These are phyloP conservation scores for Ichneumoninae sp. DNA, from an alignment of 2,888 invertebrate species.

Conservation along the genomic window DNA sequence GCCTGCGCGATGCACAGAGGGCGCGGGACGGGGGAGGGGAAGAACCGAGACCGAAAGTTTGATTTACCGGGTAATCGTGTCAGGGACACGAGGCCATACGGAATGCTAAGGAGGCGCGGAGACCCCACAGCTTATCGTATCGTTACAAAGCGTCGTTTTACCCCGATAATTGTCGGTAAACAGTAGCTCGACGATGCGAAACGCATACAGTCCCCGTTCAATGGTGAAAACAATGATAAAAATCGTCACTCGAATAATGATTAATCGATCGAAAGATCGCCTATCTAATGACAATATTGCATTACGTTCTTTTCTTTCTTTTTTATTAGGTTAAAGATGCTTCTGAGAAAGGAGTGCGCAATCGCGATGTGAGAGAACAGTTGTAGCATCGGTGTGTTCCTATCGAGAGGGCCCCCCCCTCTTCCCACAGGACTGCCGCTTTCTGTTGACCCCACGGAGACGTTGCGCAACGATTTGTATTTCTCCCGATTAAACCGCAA, in stretches of 20 bases:
- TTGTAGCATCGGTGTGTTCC: background rate
- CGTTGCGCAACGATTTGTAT: constrained; percentile 58
- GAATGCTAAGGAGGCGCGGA: constrained; percentile 38
- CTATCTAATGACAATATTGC: background rate
- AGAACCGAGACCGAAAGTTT: constrained; percentile 82
- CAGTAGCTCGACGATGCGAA: constrained; percentile 11
- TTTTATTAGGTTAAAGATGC: background rate
- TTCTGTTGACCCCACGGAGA: constrained; percentile 13
- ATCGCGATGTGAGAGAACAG: background rate
- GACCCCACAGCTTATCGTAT: constrained; percentile 54
- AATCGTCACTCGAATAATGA: background rate
- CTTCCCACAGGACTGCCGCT: background rate
- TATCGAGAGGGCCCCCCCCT: background rate
- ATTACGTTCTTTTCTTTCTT: background rate
- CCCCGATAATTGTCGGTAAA: constrained; percentile 69
- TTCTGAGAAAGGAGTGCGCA: background rate
- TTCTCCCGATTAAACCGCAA: constrained; percentile 2
- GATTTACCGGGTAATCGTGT: constrained; percentile 81
- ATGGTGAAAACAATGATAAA: background rate
- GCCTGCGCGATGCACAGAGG: background rate
- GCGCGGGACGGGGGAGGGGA: background rate
- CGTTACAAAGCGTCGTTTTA: constrained; percentile 62
- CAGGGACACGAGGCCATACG: constrained; percentile 76
- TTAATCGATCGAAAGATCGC: background rate
- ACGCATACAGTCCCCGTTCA: background rate